Base-by-base conservation (phyloP, 2,888 invertebrate species). In the Drosophila sordidula region DNA sequence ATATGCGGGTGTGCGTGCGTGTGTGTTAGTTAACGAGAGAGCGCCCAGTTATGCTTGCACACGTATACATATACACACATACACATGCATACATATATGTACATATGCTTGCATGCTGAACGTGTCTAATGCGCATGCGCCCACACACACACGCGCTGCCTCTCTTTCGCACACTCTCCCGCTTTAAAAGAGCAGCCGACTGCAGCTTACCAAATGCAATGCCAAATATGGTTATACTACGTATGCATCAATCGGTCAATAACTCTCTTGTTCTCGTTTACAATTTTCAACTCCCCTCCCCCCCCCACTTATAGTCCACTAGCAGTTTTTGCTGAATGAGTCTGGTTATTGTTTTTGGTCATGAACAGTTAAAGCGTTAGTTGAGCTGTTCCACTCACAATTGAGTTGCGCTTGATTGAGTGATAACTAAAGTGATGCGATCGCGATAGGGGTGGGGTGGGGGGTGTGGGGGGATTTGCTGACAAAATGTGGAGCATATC, bases 201-300 rank as follows among this genome's bases (percentile, higher is more conserved):
- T 82, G 81, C 86, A 86, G 74, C 80, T 71, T 52, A 67, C 52
- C 70, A 69, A 87, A 70, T 83, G 83, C 88, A 88, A 86, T 72
- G 79, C 83, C 83, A 86, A 83, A 83, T 83, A 83, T 83, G 83
- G 83, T 87, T 83, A 83, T 83, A 65, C 70, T 42, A 71, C 50
- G 56, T 55, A 44, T 59, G 75, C 72, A 81, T 63, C 66, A 55
- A 61, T 51, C 68, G 65, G 59, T 75, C 68, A 66, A 57, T 62
- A 63, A 61, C 38, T 22, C 52, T 41, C 52, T 65, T 49, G 6
- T 38, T 57, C 41, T 45, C 49, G 42, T 36, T 39, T 26, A n/a
- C 41, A 41, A 26, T 42, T 22, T 25, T 54, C 29, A 14, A 26
- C 14, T 25, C 18, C 38, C n/a, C 18, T 32, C n/a, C 8, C 41